Evolutionary conservation across 2,888 invertebrate genomes (phyloP).

Genomic region (Cephus runcator): DNA sequence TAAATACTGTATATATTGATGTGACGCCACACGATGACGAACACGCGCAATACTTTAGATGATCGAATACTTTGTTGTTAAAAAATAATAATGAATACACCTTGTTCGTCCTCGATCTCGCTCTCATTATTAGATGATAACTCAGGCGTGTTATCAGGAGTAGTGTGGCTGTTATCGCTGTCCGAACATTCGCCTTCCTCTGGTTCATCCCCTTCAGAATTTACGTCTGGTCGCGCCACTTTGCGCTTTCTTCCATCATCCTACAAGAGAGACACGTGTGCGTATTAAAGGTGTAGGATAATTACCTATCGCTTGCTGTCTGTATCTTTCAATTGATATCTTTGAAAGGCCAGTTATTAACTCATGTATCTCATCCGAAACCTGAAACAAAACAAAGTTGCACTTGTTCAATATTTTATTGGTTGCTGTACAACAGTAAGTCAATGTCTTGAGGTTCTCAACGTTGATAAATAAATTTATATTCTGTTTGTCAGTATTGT

Average conservation of each 20-base stretch:
- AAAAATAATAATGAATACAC: slow-evolving; percentile 38
- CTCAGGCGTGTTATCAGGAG: slow-evolving; percentile 38
- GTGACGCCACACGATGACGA: no score
- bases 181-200: slow-evolving; percentile 79
- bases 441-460: background rate
- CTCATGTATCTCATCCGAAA: slow-evolving; percentile 58
- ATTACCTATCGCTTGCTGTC: slow-evolving; percentile 54
- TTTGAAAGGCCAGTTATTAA: slow-evolving; percentile 58
- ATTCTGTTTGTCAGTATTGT: background rate
- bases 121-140: slow-evolving; percentile 46
- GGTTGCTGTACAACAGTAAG: background rate
- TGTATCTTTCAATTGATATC: slow-evolving; percentile 56
- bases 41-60: no score
- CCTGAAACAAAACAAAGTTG: slow-evolving; percentile 44
- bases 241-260: slow-evolving; percentile 54
- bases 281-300: slow-evolving; percentile 46
- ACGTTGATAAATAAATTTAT: background rate
- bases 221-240: slow-evolving; percentile 35
- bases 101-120: slow-evolving; percentile 53
- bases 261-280: slow-evolving; percentile 57
- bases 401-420: background rate
- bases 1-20: background rate
- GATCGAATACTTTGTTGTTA: background rate
- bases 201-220: slow-evolving; percentile 53
- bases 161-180: slow-evolving; percentile 59